These are phyloP conservation scores for Coelinius sp. DNA, from an alignment of 2,888 invertebrate genomes.

Conservation along the genomic window DNA sequence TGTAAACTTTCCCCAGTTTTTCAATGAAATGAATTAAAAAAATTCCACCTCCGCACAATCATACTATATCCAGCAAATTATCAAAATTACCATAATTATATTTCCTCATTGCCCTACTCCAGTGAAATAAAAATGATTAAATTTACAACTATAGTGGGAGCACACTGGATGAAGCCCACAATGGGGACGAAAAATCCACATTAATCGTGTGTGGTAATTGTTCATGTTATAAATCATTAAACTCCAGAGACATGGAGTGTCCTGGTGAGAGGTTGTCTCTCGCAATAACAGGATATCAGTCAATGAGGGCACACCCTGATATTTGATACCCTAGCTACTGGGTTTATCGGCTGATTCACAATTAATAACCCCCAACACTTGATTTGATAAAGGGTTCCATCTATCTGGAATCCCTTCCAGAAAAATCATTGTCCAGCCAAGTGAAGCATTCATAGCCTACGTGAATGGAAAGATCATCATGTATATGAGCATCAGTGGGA, in stretches of 20 bases:
- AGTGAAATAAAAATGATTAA: constrained; percentile 6
- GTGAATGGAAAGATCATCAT: neutral
- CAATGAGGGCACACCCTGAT: constrained; percentile 60
- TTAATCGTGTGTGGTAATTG: constrained; percentile 22
- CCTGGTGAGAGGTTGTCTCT: constrained; percentile 17
- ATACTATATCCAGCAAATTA: neutral
- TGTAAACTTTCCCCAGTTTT: neutral
- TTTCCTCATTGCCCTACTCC: constrained; percentile 2
- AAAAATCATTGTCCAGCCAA: neutral
- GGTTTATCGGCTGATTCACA: constrained; percentile 55
- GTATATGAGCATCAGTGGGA: neutral
- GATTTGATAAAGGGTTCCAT: neutral
- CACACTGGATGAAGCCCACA: neutral
- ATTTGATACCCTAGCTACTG: constrained; percentile 56
- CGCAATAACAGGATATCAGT: constrained; percentile 48
- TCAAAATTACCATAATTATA: constrained; percentile 6
- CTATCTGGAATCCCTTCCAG: neutral
- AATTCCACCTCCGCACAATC: neutral
- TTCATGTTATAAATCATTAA: constrained; percentile 19
- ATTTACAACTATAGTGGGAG: constrained; percentile 11
- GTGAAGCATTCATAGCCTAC: neutral
- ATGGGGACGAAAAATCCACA: constrained; percentile 12
- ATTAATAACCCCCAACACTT: constrained; percentile 20
- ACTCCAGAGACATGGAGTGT: constrained; percentile 4
- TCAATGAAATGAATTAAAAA: neutral